Evolutionary conservation across 2,888 invertebrate species (phyloP), one percentile per base, ranked within the genome.

Genomic region (Saturnia pavonia): DNA sequence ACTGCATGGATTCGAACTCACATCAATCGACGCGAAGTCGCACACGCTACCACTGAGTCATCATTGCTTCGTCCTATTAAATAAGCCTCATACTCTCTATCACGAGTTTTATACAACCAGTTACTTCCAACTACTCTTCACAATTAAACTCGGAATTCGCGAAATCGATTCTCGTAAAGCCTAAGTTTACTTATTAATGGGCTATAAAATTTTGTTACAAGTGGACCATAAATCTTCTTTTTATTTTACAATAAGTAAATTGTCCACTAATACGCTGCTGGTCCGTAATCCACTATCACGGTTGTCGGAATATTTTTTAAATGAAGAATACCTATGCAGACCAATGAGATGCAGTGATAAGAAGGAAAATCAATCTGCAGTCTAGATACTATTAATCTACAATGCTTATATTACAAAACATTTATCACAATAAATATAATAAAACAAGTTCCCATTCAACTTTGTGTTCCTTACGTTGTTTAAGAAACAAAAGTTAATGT

Each of bases 401-500:
- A 57, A 2, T 57, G n/a, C n/a, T 51, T 54, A 22, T 11, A 2
- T 51, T 51, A 51, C 14, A 25, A 14, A 60, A 1, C 6, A 22
- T 22, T 60, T 27, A 60, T 60, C 12, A 60, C 1, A 60, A 25
- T 60, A 14, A 60, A 19, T 60, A 60, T 11, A 60, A 51, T 51
- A 19, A 19, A 60, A 9, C 6, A 60, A 14, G 25, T 6, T 12
- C 4, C 27, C 6, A 27, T 14, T 25, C 54, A 14, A 0, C 25
- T 57, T 25, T 60, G 14, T 27, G 27, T 60, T 14, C 14, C 14
- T 3, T 54, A 54, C 22, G 54, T 54, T 22, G 22, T 72, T 65
- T 65, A 19, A n/a, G 40, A 40, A 40, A 65, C 19, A 65, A 40
- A 65, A 19, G n/a, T 7, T 65, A 65, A 65, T 65, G 65, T 65